phyloP scores from a whole-genome alignment of 2,113 vertebrate species.

The Ailuropoda melanoleuca region DNA sequence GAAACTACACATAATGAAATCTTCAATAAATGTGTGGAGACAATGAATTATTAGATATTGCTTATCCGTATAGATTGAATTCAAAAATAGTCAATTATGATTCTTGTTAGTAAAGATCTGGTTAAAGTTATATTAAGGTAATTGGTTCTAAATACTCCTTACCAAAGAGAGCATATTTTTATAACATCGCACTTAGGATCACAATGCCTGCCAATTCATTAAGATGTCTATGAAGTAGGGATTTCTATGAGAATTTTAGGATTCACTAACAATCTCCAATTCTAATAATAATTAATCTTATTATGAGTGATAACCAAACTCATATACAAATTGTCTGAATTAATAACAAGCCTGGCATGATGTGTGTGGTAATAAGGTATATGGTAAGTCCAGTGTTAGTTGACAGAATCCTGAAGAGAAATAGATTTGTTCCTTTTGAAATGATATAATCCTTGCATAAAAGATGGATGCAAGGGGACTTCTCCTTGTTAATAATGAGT shows the following conservation, averaged over 20 bases:
- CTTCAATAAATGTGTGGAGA: neutral
- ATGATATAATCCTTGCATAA: neutral
- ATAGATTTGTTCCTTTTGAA: slow-evolving; percentile 51
- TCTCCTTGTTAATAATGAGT: slow-evolving; percentile 48
- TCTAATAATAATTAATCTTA: slow-evolving; percentile 32
- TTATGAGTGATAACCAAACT: slow-evolving; percentile 20
- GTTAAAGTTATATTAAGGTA: slow-evolving; percentile 32
- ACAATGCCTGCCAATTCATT: neutral
- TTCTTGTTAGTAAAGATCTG: neutral
- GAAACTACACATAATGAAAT: neutral
- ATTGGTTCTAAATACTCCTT: slow-evolving; percentile 32
- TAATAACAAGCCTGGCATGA: slow-evolving; percentile 15
- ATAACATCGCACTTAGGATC: neutral
- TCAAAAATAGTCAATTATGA: neutral
- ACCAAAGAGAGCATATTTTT: neutral
- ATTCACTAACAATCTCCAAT: slow-evolving; percentile 33
- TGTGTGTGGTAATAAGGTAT: neutral
- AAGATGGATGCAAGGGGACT: neutral
- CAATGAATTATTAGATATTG: neutral
- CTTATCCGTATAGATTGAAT: neutral
- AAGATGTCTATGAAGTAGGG: neutral
- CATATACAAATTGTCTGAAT: neutral
- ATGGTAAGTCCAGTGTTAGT: neutral
- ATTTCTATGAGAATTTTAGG: slow-evolving; percentile 12
- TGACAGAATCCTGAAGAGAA: slow-evolving; percentile 43